phyloP scores from a whole-genome alignment of 2,113 vertebrate species.

The Orthochromis malagaraziensis region DNA sequence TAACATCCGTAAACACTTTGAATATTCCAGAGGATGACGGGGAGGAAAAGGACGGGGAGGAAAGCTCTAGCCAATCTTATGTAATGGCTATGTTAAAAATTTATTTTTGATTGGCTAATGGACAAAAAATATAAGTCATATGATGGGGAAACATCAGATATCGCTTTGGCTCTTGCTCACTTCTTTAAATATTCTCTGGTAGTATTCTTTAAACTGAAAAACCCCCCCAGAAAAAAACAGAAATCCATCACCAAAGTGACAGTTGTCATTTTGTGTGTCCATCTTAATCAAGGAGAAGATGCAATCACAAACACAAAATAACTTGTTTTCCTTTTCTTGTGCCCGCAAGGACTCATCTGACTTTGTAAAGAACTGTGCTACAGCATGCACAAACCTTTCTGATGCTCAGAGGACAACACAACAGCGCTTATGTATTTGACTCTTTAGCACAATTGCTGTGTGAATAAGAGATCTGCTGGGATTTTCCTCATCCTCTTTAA shows the following conservation, averaged over 20 bases:
- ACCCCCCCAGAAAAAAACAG: not conserved
- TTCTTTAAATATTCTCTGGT: not conserved
- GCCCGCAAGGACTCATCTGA: not conserved
- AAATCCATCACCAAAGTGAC: not conserved
- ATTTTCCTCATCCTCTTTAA: constrained; percentile 48
- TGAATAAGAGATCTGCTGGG: constrained; percentile 27
- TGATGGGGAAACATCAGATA: not conserved
- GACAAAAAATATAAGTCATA: not conserved
- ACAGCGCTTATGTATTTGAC: not conserved
- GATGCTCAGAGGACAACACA: constrained; percentile 9
- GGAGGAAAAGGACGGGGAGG: not conserved
- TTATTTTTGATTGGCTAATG: not conserved
- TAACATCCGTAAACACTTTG: constrained; percentile 53
- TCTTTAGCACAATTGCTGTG: constrained; percentile 22
- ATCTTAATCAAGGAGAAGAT: not conserved
- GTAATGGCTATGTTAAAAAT: not conserved
- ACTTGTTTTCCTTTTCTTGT: not conserved
- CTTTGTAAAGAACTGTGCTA: not conserved
- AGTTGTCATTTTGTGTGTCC: not conserved
- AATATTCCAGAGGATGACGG: constrained; percentile 21
- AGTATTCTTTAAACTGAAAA: not conserved
- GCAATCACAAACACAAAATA: not conserved
- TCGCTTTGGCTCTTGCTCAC: not conserved
- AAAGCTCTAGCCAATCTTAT: not conserved
- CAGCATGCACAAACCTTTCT: not conserved